phyloP scores from a whole-genome alignment of 2,113 vertebrate genomes.

The Phoenicopterus ruber region DNA sequence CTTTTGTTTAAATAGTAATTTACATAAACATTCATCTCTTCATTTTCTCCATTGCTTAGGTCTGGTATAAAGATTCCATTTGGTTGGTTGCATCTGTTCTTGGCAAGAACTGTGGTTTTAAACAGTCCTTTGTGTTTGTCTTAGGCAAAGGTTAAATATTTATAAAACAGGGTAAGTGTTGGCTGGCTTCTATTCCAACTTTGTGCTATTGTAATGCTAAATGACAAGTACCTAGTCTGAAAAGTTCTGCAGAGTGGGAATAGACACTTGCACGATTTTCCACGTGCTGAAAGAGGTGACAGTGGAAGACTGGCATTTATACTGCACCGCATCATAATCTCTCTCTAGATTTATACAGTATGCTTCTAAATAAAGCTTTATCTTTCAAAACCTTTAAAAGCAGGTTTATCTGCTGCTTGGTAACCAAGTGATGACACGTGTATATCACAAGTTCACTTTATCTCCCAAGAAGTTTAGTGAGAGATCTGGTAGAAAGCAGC shows the following conservation, averaged over 20 bases:
- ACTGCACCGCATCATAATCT: background rate
- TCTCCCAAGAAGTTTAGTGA: background rate
- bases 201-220: constrained; percentile 23
- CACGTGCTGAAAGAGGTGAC: background rate
- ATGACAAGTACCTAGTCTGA: constrained; percentile 36
- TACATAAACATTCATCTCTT: constrained; percentile 73
- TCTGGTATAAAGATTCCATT: constrained; percentile 50
- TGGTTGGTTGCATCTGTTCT: constrained; percentile 30
- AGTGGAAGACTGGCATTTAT: background rate
- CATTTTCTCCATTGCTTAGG: constrained; percentile 58
- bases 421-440: background rate
- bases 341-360: background rate
- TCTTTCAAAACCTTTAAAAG: background rate
- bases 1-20: constrained; percentile 73
- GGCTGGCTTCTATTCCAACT: constrained; percentile 18
- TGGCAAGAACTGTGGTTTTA: constrained; percentile 58
- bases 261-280: background rate
- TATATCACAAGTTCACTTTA: background rate
- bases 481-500: background rate
- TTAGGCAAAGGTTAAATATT: background rate
- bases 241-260: background rate
- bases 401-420: background rate
- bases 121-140: constrained; percentile 43
- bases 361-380: background rate
- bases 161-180: constrained; percentile 32